Base-by-base conservation (phyloP, 2,797 vertebrate genomes). In the Tokudaia muenninki region DNA sequence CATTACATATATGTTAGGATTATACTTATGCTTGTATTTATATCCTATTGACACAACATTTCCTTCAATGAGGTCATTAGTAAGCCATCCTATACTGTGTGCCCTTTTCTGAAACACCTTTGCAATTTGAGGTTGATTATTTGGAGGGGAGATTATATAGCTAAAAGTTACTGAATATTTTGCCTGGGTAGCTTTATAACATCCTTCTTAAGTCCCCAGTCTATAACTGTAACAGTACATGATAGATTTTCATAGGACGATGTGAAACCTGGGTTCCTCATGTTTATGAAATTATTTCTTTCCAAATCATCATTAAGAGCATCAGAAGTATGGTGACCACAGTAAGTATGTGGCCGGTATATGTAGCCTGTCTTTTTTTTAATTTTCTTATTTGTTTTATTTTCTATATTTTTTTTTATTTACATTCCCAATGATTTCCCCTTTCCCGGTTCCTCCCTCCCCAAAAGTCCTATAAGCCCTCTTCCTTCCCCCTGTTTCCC, bases 241-340 rank as follows among this genome's bases (percentile, higher is more conserved):
- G 67, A 87, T 84, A 91, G 92, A 78, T 93, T 44, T 78, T 88
- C 52, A n/a, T 37, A 44, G 41, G 77, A 75, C 77, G 84, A 9
- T 92, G 21, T 3, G 50, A 91, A 96, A 55, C 14, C 70, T 55
- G 29, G 44, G 78, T 12, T 26, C 10, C 37, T 79, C 22, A 37
- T 8, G 29, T 12, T 9, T 74, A 89, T 93, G 26, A n/a, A 81
- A 29, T 22, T 80, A 47, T 87, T 47, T 14, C 34, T 80, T 79
- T 52, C 34, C 44, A 75, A 83, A 80, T 75, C 3, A 55, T 82
- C 59, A 3, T 55, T 31, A 75, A 41, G 16, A 16, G 52, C 29
- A 34, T 83, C 31, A 47, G 52, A 52, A 22, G 4, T 65, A 0
- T n/a, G n/a, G 3, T 4, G 31, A 14, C 26, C 8, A 6, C 12